Conservation (phyloP, 2,888 invertebrate genomes). For the Neocrepidodera transversa region DNA sequence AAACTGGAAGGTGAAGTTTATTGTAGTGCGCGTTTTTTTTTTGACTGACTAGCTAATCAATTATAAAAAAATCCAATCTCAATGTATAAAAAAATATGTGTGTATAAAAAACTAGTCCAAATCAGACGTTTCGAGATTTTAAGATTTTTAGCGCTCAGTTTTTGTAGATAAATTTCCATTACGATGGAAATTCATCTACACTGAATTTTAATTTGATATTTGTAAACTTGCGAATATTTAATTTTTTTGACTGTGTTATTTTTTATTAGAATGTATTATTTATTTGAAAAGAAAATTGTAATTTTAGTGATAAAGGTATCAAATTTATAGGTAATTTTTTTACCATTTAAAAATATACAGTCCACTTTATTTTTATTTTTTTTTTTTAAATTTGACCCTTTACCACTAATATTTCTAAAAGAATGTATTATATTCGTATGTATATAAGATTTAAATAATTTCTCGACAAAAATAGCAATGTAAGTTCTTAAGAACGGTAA, state of each 20-base stretch:
- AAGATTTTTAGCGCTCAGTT: not conserved
- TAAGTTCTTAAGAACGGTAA: conserved; percentile 13
- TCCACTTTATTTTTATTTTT: too few relatives aligned
- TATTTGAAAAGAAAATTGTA: conserved; percentile 35
- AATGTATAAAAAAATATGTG: conserved; percentile 46
- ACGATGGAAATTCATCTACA: too few relatives aligned
- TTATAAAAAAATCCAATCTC: conserved; percentile 37
- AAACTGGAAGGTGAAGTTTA: conserved; percentile 33
- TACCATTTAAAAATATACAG: too few relatives aligned
- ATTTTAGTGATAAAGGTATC: conserved; percentile 16
- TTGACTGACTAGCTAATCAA: conserved; percentile 28
- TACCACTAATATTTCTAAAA: conserved; percentile 9
- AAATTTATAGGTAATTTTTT: too few relatives aligned
- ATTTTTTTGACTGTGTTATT: conserved; percentile 51
- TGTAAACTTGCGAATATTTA: conserved; percentile 35
- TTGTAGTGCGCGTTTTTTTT: conserved; percentile 7
- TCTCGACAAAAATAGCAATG: conserved; percentile 2
- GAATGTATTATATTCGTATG: conserved; percentile 23
- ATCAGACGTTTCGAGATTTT: conserved; percentile 24
- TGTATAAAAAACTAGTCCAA: conserved; percentile 55
- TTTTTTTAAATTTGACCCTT: too few relatives aligned
- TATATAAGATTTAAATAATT: conserved; percentile 24
- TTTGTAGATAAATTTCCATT: conserved; percentile 4
- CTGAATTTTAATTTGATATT: not conserved
- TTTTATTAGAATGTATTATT: conserved; percentile 44